A percentile compares a stretch with the other conserved stretches of the same genome.
Conservation (phyloP, 2,888 invertebrate genomes). For the Drymonia ruficornis region DNA sequence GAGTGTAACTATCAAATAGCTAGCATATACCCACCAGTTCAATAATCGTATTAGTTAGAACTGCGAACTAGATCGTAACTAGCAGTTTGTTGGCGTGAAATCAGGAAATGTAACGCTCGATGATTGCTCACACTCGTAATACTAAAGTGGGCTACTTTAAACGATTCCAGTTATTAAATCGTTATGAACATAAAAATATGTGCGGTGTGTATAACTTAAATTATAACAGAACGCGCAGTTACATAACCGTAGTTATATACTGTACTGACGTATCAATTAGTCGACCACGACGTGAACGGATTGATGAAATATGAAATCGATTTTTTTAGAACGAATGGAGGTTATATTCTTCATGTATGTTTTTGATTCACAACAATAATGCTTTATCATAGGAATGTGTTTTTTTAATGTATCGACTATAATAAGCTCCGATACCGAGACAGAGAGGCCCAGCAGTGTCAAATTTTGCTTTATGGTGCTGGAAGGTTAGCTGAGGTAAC, state of each 20-base stretch:
- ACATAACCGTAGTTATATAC: slow-evolving; percentile 2
- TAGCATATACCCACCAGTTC: background rate
- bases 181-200: slow-evolving; percentile 34
- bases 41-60: slow-evolving; percentile 28
- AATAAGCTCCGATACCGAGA: too few relatives aligned
- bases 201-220: slow-evolving; percentile 25
- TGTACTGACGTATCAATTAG: slow-evolving; percentile 2
- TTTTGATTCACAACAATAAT: background rate
- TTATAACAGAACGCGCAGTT: slow-evolving; percentile 12
- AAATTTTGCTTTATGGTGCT: too few relatives aligned
- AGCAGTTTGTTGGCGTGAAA: slow-evolving; percentile 55
- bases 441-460: too few relatives aligned
- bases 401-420: background rate
- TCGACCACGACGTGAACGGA: background rate
- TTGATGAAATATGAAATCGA: background rate
- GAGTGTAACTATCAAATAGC: too few relatives aligned
- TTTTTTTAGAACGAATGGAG: background rate
- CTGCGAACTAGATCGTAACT: slow-evolving; percentile 53
- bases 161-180: slow-evolving; percentile 38
- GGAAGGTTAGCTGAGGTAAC: too few relatives aligned
- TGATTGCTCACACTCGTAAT: slow-evolving; percentile 55
- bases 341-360: background rate
- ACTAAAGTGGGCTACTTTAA: slow-evolving; percentile 45
- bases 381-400: background rate
- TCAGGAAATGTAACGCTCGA: slow-evolving; percentile 59